A percentile compares a stretch with the other conserved stretches of the same genome.
phyloP scores from a whole-genome alignment of 2,113 vertebrate species.

The Madoqua kirkii region DNA sequence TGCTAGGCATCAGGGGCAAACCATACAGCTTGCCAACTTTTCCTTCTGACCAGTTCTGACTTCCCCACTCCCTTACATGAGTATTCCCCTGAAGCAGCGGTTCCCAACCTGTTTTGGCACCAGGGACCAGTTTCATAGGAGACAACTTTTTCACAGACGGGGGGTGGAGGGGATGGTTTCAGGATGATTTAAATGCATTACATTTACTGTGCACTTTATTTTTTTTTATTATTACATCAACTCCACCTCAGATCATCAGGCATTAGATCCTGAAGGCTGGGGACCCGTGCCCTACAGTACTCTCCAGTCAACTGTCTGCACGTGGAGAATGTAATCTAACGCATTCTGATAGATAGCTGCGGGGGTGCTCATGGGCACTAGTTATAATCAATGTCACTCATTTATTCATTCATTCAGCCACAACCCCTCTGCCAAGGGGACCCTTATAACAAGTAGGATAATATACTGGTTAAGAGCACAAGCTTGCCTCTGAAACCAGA shows the following conservation, averaged over 20 bases:
- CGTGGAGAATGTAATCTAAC: background rate
- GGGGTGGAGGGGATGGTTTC: background rate
- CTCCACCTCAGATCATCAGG: background rate
- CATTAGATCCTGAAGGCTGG: background rate
- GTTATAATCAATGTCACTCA: fast-evolving
- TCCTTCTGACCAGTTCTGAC: background rate
- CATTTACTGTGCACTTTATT: background rate
- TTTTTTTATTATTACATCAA: background rate
- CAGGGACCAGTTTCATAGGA: background rate
- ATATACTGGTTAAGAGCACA: background rate
- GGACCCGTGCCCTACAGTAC: background rate
- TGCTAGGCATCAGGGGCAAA: background rate
- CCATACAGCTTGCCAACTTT: too few relatives aligned
- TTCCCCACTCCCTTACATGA: background rate
- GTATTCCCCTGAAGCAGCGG: background rate
- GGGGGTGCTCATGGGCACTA: background rate
- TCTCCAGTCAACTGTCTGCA: background rate
- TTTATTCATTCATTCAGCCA: fast-evolving
- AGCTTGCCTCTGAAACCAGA: background rate
- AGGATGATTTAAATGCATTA: background rate
- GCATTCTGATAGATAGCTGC: background rate
- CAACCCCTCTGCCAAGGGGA: background rate
- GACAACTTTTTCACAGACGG: background rate
- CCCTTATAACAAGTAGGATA: background rate
- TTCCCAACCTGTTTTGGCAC: background rate